Percentiles rank a stretch among this genome's conserved stretches.
These are phyloP conservation scores for Cryptops parisi DNA, from an alignment of 2,888 invertebrate species.

Conservation along the genomic window DNA sequence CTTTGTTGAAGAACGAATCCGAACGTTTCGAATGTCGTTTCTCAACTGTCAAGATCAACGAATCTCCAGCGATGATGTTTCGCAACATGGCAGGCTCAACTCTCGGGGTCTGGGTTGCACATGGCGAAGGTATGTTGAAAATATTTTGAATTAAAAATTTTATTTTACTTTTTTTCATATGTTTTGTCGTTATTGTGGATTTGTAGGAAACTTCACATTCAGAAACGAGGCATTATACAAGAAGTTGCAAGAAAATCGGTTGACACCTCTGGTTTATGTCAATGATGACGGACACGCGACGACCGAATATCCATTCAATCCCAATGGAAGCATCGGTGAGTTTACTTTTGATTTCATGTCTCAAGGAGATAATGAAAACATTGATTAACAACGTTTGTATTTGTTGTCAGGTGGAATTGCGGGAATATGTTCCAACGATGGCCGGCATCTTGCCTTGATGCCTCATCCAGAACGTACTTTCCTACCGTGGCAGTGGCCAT, in stretches of 20 bases:
- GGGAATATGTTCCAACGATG: slow-evolving; percentile 74
- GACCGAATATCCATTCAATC: slow-evolving; percentile 80
- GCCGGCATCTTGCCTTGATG: slow-evolving; percentile 94
- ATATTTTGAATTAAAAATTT: no score
- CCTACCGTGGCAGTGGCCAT: slow-evolving; percentile 80
- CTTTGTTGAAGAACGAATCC: slow-evolving; percentile 71
- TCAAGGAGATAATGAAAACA: not conserved
- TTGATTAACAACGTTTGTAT: no score
- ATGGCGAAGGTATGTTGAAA: slow-evolving; percentile 77
- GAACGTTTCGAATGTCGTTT: slow-evolving; percentile 76
- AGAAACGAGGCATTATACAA: slow-evolving; percentile 29
- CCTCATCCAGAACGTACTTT: slow-evolving; percentile 94
- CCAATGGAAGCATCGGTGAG: slow-evolving; percentile 72
- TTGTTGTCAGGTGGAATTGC: slow-evolving; percentile 71
- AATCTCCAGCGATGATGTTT: slow-evolving; percentile 68
- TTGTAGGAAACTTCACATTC: slow-evolving; percentile 38
- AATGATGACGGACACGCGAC: slow-evolving; percentile 63
- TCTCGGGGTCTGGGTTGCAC: slow-evolving; percentile 92
- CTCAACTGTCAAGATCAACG: slow-evolving; percentile 56
- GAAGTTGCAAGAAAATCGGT: slow-evolving; percentile 36
- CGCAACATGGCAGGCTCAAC: slow-evolving; percentile 71
- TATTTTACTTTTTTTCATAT: no score
- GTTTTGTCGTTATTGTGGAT: no score
- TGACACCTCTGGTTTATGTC: slow-evolving; percentile 66
- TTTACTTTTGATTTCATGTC: no score